These are phyloP conservation scores for Oscheius myriophilus DNA, from an alignment of 2,888 invertebrate genomes.

Conservation along the genomic window DNA sequence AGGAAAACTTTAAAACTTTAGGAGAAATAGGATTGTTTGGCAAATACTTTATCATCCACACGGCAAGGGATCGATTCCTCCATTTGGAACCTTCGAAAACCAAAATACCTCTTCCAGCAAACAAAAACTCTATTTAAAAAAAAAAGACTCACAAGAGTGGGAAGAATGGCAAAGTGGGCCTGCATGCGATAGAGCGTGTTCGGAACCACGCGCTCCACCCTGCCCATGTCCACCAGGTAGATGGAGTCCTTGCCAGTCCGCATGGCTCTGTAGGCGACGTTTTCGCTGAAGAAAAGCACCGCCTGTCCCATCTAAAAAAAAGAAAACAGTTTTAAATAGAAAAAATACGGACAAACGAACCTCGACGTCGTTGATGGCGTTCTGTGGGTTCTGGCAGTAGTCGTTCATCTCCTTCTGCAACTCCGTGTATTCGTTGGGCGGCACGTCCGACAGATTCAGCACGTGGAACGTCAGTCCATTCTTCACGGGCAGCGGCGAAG, in stretches of 20 bases:
- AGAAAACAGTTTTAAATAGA: no score
- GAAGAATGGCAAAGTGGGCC: conserved; percentile 18
- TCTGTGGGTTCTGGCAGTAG: conserved; percentile 13
- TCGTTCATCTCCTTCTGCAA: conserved; percentile 23
- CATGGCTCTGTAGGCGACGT: conserved; percentile 22
- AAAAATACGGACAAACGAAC: background rate
- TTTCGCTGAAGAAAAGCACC: conserved; percentile 8
- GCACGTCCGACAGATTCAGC: background rate
- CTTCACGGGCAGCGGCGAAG: conserved; percentile 12
- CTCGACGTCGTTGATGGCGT: conserved; percentile 8
- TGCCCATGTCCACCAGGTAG: conserved; percentile 26
- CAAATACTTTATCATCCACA: no score
- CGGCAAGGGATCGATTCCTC: no score
- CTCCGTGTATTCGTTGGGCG: conserved; percentile 11
- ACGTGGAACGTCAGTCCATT: conserved; percentile 21
- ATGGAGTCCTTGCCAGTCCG: conserved; percentile 7
- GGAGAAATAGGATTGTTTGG: no score
- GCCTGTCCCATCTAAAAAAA: conserved; percentile 14
- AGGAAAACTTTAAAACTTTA: no score
- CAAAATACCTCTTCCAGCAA: no score
- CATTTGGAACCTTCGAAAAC: no score
- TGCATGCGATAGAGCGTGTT: conserved; percentile 10
- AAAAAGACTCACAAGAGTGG: conserved; percentile 8
- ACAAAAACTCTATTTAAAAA: no score
- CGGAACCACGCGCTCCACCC: background rate